Evolutionary conservation across 92 coral and sea anemone species (phyloP).

Genomic region (Montipora capitata): DNA sequence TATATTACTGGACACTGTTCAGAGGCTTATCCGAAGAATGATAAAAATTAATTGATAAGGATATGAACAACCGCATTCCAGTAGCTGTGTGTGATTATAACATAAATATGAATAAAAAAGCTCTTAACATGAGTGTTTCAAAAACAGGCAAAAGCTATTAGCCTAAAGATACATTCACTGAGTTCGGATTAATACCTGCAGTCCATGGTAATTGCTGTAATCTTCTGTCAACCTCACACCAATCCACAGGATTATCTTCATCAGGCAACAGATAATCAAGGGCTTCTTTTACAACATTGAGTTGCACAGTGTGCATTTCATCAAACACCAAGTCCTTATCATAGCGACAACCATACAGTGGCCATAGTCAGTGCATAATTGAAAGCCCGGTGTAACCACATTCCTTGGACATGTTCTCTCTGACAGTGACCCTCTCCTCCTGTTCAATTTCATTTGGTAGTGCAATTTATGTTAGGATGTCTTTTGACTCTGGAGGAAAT

Average conservation of each 20-base stretch:
- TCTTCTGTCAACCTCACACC: conserved; percentile 59
- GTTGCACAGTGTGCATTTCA: conserved; percentile 68
- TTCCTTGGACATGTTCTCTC: conserved; percentile 55
- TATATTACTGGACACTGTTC: too few relatives aligned
- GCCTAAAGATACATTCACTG: not conserved
- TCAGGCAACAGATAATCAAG: conserved; percentile 53
- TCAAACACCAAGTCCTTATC: conserved; percentile 70
- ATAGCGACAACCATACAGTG: conserved; percentile 61
- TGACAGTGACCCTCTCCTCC: conserved; percentile 41
- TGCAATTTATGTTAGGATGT: conserved; percentile 41
- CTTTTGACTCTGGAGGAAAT: conserved; percentile 58
- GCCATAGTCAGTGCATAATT: conserved; percentile 61
- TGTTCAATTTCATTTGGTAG: conserved; percentile 54
- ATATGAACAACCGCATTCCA: too few relatives aligned
- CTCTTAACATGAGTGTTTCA: not conserved
- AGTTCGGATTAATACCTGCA: conserved; percentile 38
- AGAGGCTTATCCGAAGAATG: too few relatives aligned
- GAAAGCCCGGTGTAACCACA: conserved; percentile 70
- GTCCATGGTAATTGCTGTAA: conserved; percentile 75
- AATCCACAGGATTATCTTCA: conserved; percentile 51
- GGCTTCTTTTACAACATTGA: conserved; percentile 73
- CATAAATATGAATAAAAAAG: not conserved
- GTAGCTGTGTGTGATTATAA: too few relatives aligned
- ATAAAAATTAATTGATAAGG: too few relatives aligned
- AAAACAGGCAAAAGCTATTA: not conserved